phyloP scores from a whole-genome alignment of 1,140 invertebrate genomes.

The Euschistus heros region DNA sequence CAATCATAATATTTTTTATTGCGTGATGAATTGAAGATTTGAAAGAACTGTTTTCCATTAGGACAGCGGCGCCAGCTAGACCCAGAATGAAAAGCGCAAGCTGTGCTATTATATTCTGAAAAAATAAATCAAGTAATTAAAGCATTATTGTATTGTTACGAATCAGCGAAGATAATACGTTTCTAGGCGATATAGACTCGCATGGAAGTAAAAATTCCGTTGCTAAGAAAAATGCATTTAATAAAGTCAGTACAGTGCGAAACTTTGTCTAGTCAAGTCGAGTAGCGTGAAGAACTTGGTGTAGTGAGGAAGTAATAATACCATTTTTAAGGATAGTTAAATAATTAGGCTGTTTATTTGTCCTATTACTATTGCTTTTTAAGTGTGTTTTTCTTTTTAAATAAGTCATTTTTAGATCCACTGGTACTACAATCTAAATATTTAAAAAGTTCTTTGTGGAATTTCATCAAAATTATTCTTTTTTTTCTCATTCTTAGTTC shows the following conservation, averaged over 20 bases:
- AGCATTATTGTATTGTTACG: background rate
- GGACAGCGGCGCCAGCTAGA: slow-evolving; percentile 60
- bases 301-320: no score
- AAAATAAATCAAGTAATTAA: slow-evolving; percentile 29
- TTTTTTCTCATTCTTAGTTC: no score
- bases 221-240: background rate
- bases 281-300: background rate
- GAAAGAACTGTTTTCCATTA: slow-evolving; percentile 66
- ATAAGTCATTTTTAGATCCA: no score
- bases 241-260: no score
- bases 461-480: no score
- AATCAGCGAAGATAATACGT: background rate
- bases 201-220: background rate
- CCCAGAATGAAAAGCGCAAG: slow-evolving; percentile 56
- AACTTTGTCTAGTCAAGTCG: background rate
- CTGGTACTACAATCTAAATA: no score
- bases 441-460: no score
- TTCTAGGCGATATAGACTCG: background rate
- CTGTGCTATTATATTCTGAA: slow-evolving; percentile 59
- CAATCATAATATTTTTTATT: slow-evolving; percentile 54
- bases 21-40: slow-evolving; percentile 64
- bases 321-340: background rate
- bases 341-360: no score
- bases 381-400: no score
- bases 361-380: no score